Evolutionary conservation across 1,140 invertebrate species (phyloP).

Genomic region (Lepidostoma basale): DNA sequence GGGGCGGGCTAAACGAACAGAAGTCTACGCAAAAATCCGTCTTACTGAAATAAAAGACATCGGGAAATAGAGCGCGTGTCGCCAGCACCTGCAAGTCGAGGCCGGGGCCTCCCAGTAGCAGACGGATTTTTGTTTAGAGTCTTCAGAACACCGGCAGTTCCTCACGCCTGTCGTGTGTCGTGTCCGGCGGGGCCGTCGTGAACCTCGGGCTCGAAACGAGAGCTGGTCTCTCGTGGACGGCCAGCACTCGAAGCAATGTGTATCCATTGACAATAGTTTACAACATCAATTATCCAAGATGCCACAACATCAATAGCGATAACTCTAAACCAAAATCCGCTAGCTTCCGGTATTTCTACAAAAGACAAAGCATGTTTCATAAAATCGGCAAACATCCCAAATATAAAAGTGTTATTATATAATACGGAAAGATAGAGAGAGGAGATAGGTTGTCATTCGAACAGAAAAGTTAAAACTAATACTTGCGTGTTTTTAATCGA

Average conservation of each 20-base stretch:
- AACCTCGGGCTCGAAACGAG: no score
- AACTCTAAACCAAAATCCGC: slow-evolving; percentile 47
- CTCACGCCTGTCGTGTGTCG: background rate
- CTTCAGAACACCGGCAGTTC: slow-evolving; percentile 1
- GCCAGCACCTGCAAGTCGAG: slow-evolving; percentile 3
- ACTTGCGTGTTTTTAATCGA: no score
- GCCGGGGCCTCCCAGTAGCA: background rate
- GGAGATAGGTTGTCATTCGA: slow-evolving; percentile 4
- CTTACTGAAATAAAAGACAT: slow-evolving; percentile 27
- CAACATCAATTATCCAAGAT: slow-evolving; percentile 43
- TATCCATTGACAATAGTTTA: slow-evolving; percentile 38
- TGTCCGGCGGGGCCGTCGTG: background rate
- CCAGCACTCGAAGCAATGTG: slow-evolving; percentile 1
- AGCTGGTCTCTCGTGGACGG: background rate
- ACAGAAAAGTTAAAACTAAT: slow-evolving; percentile 10
- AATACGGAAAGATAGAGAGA: slow-evolving; percentile 30
- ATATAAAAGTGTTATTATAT: slow-evolving; percentile 28
- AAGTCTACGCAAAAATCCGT: slow-evolving; percentile 30
- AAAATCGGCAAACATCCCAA: slow-evolving; percentile 35
- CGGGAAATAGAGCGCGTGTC: slow-evolving; percentile 5
- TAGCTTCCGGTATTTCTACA: slow-evolving; percentile 40
- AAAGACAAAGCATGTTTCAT: slow-evolving; percentile 35
- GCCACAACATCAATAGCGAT: slow-evolving; percentile 46
- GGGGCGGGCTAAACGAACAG: slow-evolving; percentile 45
- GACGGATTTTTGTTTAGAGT: slow-evolving; percentile 46